Evolutionary conservation across 2,888 invertebrate species (phyloP).

Genomic region (Leptinotarsa haldemani): DNA sequence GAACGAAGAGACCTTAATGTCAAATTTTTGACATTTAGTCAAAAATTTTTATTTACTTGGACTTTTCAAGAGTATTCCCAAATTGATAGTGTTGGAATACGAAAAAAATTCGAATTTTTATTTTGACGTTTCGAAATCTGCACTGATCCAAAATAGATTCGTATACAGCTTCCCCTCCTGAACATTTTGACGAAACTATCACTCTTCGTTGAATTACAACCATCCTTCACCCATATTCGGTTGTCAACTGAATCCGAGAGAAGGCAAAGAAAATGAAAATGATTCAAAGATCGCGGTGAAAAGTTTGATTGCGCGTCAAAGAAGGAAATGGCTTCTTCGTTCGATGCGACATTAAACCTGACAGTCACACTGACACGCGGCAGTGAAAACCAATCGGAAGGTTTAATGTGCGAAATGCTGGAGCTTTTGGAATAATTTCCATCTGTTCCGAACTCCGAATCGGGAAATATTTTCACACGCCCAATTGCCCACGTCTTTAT

Average conservation of each 20-base stretch:
- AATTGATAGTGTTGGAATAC: too few species aligned
- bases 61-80: too few species aligned
- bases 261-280: not conserved
- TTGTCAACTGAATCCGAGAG: not conserved
- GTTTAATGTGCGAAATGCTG: conserved; percentile 11
- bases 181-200: not conserved
- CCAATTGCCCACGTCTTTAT: conserved; percentile 29
- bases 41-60: too few species aligned
- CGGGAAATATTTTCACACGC: conserved; percentile 35
- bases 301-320: conserved; percentile 16
- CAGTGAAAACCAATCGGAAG: conserved; percentile 13
- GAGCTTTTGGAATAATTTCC: conserved; percentile 23
- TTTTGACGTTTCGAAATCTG: too few species aligned
- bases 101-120: too few species aligned
- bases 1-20: too few species aligned
- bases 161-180: not conserved
- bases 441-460: conserved; percentile 29
- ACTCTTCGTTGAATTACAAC: not conserved
- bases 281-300: not conserved
- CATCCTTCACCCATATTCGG: not conserved
- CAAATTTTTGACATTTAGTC: too few species aligned
- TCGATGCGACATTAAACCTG: conserved; percentile 10
- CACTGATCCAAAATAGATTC: too few species aligned
- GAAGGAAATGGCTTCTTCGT: not conserved
- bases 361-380: conserved; percentile 18